Base-by-base conservation (phyloP, 2,797 vertebrate genomes). In the Betta splendens region DNA sequence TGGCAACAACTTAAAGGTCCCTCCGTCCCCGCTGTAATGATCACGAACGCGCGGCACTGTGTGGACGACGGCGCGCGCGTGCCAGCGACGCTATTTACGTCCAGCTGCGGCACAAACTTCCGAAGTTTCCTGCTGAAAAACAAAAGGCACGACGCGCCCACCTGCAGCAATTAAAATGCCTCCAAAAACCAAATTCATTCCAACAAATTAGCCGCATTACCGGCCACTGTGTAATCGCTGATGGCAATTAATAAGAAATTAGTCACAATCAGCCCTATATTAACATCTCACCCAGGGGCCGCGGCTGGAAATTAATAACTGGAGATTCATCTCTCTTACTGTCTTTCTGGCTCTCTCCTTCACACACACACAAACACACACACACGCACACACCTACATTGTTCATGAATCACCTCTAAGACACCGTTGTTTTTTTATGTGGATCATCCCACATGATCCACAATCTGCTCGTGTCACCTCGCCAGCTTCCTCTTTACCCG, bases 171-270 rank as follows among this genome's bases (percentile, higher is more conserved):
- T 91, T 90, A 90, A 85, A 89, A 89, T 82, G 72, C 63, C 83
- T 79, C 76, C n/a, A 72, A 88, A 84, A 87, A 83, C 83, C 87
- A 89, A 90, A 90, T 89, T 91, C 85, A 91, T 91, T 88, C 82
- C 77, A 80, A 88, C 89, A 91, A 89, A 93, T 93, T 89, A 91
- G 87, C 79, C 83, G 62, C 83, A 89, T 90, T 90, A 90, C 88
- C 66, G 85, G 90, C 86, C 86, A 90, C 84, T 83, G 86, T 90
- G 90, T 92, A 91, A 90, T 89, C 85, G 85, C 86, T 89, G 87
- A 91, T 91, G 86, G 85, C 89, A 92, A 93, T 92, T 92, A 91
- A 92, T 93, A 88, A 89, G 85, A 86, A 88, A 92, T 93, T 91
- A 92, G 85, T 83, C 83, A 81, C 84, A 87, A 92, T 91, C 89